These are phyloP conservation scores for Plodia interpunctella DNA, from an alignment of 1,140 invertebrate genomes.

Conservation along the genomic window DNA sequence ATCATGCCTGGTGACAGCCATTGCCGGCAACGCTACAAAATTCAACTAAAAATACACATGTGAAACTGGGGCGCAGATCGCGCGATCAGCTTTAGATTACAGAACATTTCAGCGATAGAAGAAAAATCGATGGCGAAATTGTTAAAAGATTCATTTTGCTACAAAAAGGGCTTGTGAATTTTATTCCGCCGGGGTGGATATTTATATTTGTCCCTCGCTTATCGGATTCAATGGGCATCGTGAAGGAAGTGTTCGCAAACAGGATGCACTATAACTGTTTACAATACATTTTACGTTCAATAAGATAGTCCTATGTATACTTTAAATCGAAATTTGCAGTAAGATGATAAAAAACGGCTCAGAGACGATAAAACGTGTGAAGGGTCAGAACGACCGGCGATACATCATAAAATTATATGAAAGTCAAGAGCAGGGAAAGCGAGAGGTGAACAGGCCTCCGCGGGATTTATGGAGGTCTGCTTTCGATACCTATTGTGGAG, in stretches of 20 bases:
- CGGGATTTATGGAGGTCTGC: slow-evolving; percentile 69
- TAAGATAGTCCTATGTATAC: slow-evolving; percentile 44
- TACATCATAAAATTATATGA: slow-evolving; percentile 76
- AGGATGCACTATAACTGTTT: slow-evolving; percentile 38
- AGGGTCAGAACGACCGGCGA: slow-evolving; percentile 63
- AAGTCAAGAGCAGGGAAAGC: slow-evolving; percentile 71
- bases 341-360: slow-evolving; percentile 33
- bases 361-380: slow-evolving; percentile 45
- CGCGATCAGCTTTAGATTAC: slow-evolving; percentile 17
- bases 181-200: background rate
- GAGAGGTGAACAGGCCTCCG: slow-evolving; percentile 59
- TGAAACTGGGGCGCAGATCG: background rate
- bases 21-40: background rate
- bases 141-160: background rate
- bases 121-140: too few relatives aligned
- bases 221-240: slow-evolving; percentile 7
- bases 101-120: too few relatives aligned
- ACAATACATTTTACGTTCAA: slow-evolving; percentile 38
- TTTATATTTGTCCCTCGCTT: slow-evolving; percentile 6
- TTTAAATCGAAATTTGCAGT: slow-evolving; percentile 58
- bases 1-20: slow-evolving; percentile 14
- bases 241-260: slow-evolving; percentile 11
- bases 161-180: slow-evolving; percentile 1
- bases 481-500: slow-evolving; percentile 69
- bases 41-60: slow-evolving; percentile 7